Base-by-base conservation (phyloP, 1,140 invertebrate species). In the Drosophila repletoides region DNA sequence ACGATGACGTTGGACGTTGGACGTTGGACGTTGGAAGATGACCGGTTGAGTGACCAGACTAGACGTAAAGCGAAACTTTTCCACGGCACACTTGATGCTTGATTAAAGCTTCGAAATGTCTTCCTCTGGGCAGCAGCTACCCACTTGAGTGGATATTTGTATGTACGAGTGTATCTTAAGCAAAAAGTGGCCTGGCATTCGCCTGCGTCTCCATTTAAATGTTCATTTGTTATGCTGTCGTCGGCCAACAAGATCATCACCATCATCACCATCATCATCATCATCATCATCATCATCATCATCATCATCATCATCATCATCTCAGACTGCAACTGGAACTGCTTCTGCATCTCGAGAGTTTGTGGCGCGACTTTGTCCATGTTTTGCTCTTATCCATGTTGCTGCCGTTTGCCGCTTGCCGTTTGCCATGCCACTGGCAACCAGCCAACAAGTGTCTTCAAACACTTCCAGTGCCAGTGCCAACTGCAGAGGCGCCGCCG, bases 161-260 rank as follows among this genome's bases (percentile, higher is more conserved):
- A 17, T 53, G 38, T 31, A 17, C 7, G 15, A 7, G 5, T 14
- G 33, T 10, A 5, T 1, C 10, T 0, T 0, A 34, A 14, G 10
- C 4, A 38, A 45, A 60, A 41, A 33, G 28, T 33, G 12, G 28
- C 21, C 41, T 60, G 69, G 67, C 63, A 63, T 46, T 60, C 38
- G 61, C 56, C 72, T 71, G 75, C 80, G 73, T 75, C 81, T 86
- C 33, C 67, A 65, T 84, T 83, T 86, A 84, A 84, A 84, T 84
- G 80, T 84, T 84, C 80, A 84, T 84, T 84, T 86, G 71, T 84
- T 86, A 75, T 79, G 80, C 80, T 84, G 75, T 86, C 79, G 75
- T 75, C 79, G 80, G 61, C 38, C 56, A 58, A 36, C 22, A 59
- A 46, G 31, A 7, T 59, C 41, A 52, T 56, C 26, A 53, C 53